Evolutionary conservation across 2,113 vertebrate genomes (phyloP).

Genomic region (Microcebus tavaratra): DNA sequence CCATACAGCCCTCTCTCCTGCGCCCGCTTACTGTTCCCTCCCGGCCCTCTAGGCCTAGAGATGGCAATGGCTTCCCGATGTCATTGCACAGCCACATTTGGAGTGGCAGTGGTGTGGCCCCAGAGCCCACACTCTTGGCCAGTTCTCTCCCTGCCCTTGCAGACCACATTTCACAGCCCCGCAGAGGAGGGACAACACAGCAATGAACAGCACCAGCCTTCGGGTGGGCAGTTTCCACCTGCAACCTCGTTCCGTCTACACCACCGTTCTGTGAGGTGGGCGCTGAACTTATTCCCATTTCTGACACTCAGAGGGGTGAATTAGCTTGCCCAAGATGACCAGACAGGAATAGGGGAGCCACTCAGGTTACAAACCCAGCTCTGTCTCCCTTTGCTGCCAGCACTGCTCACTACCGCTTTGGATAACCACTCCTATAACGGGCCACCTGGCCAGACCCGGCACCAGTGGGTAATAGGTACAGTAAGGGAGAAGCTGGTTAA

Average conservation of each 20-base stretch:
- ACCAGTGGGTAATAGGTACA: background rate
- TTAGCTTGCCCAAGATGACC: background rate
- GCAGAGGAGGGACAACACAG: background rate
- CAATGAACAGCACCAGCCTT: background rate
- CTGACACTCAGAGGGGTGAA: background rate
- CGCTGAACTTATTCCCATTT: background rate
- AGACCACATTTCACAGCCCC: background rate
- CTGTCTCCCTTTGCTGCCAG: background rate
- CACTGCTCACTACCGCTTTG: too few relatives aligned
- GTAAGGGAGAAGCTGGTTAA: background rate
- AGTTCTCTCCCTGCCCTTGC: too few relatives aligned
- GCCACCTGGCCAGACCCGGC: background rate
- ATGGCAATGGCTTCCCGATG: background rate
- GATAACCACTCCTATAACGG: background rate
- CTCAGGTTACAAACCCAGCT: background rate
- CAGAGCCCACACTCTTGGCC: background rate
- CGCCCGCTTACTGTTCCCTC: background rate
- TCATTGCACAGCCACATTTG: background rate
- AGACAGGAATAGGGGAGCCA: background rate
- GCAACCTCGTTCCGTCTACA: background rate
- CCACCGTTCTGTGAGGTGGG: background rate
- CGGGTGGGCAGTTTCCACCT: accelerated
- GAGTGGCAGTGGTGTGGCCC: background rate
- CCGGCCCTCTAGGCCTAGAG: background rate
- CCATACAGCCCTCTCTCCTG: background rate